These are phyloP conservation scores for Phasianus colchicus DNA, from an alignment of 2,113 vertebrate genomes.

Conservation along the genomic window DNA sequence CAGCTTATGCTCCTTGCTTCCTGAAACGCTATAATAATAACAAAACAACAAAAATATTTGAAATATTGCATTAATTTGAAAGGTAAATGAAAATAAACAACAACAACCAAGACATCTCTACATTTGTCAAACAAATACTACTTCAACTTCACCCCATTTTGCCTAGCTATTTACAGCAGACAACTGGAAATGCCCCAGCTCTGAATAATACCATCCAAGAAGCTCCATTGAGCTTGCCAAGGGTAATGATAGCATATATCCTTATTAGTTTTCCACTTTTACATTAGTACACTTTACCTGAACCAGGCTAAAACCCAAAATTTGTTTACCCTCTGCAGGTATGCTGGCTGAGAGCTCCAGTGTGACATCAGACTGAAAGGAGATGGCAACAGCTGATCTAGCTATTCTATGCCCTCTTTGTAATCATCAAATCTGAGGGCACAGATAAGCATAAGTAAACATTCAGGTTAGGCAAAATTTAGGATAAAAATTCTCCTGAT, in stretches of 20 bases:
- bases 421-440: neutral
- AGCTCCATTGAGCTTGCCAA: neutral
- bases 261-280: neutral
- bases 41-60: neutral
- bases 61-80: neutral
- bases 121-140: too few relatives aligned
- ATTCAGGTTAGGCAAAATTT: neutral
- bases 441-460: neutral
- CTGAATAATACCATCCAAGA: neutral
- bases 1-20: neutral
- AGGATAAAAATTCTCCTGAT: accelerated
- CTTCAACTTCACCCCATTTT: neutral
- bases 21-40: neutral
- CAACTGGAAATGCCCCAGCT: neutral
- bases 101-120: neutral
- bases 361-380: neutral
- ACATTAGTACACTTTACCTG: neutral
- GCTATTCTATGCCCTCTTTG: neutral
- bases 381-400: neutral
- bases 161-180: neutral
- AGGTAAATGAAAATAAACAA: neutral
- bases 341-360: neutral
- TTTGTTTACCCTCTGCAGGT: neutral
- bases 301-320: neutral
- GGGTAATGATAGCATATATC: neutral